Conservation (phyloP, 1,140 invertebrate species). For the Dolichoris vasculosae region DNA sequence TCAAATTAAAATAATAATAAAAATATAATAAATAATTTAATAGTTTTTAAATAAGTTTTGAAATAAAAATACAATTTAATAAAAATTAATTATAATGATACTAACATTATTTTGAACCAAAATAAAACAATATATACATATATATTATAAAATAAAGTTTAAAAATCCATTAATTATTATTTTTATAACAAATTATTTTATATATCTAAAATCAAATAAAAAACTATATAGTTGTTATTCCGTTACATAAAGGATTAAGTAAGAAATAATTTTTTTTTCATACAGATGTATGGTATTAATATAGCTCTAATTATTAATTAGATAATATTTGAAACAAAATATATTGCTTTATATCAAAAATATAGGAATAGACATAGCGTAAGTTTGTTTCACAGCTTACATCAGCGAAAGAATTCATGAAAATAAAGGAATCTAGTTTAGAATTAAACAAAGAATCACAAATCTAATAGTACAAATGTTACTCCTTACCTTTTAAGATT, state of each 20-base stretch:
- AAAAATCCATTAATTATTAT: neutral
- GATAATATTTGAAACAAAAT: neutral
- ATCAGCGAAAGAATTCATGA: neutral
- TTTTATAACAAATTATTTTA: neutral
- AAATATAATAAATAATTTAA: neutral
- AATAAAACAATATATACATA: neutral
- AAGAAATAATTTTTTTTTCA: neutral
- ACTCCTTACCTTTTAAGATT: neutral
- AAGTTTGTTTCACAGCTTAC: neutral
- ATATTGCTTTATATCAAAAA: neutral
- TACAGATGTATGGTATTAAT: neutral
- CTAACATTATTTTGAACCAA: neutral
- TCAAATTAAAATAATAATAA: neutral
- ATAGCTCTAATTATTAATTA: neutral
- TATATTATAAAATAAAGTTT: constrained; percentile 8
- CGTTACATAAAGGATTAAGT: neutral
- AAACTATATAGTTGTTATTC: neutral
- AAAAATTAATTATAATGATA: neutral
- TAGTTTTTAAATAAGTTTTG: neutral
- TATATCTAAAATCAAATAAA: neutral
- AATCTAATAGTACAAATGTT: neutral
- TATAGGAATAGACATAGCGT: neutral
- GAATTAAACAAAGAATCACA: neutral
- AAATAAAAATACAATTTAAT: neutral
- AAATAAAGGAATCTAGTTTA: neutral